Base-by-base conservation (phyloP, 2,113 vertebrate genomes). In the Dipodomys stephensi region DNA sequence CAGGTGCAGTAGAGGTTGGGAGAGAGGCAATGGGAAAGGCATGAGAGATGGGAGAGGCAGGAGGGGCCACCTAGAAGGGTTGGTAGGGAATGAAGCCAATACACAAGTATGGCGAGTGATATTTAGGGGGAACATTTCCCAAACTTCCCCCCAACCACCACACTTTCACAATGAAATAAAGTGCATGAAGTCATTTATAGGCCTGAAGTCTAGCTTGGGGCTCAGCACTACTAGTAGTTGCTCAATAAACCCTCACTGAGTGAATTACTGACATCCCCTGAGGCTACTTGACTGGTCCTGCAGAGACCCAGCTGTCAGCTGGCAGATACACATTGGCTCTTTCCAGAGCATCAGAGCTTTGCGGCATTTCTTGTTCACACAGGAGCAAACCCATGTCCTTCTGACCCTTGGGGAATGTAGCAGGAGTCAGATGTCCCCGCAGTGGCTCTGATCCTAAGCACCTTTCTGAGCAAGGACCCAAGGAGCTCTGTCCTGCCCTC, bases 381-480 rank as follows among this genome's bases (percentile, higher is more conserved):
- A 16, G 68, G 30, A n/a, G 30, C 30, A 69, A 71, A 13, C 68
- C 30, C 16, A 6, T 6, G 18, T 65, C 57, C 62, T 53, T 86
- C 79, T 35, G 53, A 60, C 46, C 27, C 5, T 27, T 64, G 8
- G 15, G 68, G 23, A 82, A 25, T 79, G 72, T 78, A 0, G 0
- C 28, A 19, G 94, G 18, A 80, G 16, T 39, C 27, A 57, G 62
- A 7, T 87, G 30, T 87, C 77, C 27, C 19, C 9, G 71, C 57
- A 46, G 35, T 25, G 39, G 53, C 77, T 80, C 83, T 65, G 25
- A 30, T 68, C n/a, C 79, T 74, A 30, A 64, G 67, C 2, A 18
- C 27, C n/a, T 67, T 87, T 60, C 84, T 92, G 84, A 89, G 20
- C 22, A 87, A 90, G 44, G 74, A 77, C 64, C 35, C 62, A 78